These are phyloP conservation scores for Sarcophilus harrisii DNA, from an alignment of 2,797 vertebrate genomes.

Conservation along the genomic window DNA sequence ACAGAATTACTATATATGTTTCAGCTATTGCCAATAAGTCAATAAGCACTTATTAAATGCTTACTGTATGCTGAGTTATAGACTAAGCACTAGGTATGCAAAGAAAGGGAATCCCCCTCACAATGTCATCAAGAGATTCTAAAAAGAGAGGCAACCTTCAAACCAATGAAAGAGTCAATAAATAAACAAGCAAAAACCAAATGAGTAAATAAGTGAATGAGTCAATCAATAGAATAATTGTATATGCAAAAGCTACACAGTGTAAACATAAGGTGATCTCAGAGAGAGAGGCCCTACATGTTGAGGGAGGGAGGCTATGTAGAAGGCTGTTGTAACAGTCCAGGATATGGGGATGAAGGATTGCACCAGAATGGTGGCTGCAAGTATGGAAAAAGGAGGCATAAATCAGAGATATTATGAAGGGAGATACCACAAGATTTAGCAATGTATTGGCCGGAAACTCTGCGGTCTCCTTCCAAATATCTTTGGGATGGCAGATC, in stretches of 20 bases:
- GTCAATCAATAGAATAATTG: too few relatives aligned
- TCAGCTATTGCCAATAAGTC: neutral
- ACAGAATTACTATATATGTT: neutral
- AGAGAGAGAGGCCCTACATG: neutral
- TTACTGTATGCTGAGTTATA: neutral
- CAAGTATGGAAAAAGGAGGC: too few relatives aligned
- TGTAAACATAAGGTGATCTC: neutral
- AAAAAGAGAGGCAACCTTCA: neutral
- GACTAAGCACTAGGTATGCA: neutral
- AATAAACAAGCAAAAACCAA: neutral
- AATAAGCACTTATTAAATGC: neutral
- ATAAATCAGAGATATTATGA: neutral
- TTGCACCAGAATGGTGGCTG: neutral
- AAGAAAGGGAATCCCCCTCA: neutral
- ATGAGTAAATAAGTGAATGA: neutral
- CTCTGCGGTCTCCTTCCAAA: too few relatives aligned
- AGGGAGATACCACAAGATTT: neutral
- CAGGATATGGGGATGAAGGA: neutral
- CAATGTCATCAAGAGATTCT: neutral
- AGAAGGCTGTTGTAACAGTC: neutral
- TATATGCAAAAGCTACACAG: neutral
- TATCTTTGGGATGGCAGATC: too few relatives aligned
- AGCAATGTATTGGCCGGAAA: neutral
- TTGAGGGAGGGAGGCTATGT: too few relatives aligned
- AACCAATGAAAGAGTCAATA: too few relatives aligned